Base-by-base conservation (phyloP, 2,113 vertebrate species). In the Aphyosemion australe region DNA sequence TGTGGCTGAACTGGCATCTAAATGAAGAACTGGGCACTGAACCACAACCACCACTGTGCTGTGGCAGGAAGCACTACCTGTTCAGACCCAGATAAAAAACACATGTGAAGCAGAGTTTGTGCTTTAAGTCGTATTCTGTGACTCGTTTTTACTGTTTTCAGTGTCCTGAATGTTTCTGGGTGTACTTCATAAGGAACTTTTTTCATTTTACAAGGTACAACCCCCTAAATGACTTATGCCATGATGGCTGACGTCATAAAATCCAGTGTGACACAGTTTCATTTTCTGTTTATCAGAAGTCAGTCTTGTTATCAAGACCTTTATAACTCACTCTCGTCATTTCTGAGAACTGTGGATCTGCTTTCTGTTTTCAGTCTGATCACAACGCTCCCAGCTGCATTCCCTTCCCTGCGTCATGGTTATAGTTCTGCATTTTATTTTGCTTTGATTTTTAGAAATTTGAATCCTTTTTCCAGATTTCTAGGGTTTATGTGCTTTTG, bases 61-160 rank as follows among this genome's bases (percentile, higher is more conserved):
- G 34, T 62, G 9, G 34, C 34, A 37, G 34, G 34, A 37, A 37
- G 34, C 26, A 26, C 26, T 37, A 21, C 45, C 60, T 20, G 47
- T 19, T 72, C 52, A 18, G 55, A 26, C 26, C 26, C 26, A 2
- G 26, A 26, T 26, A 26, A 26, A 54, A 59, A 8, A 18, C 18
- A 54, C 39, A 82, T 56, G 41, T 61, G n/a, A n/a, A n/a, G 6
- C 45, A 43, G 12, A 37, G 53, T 26, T 12, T n/a, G 18, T 0
- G 6, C 15, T 31, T 13, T n/a, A n/a, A n/a, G n/a, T n/a, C n/a
- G n/a, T n/a, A n/a, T n/a, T n/a, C n/a, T 12, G 34, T 11, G 21
- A 47, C 6, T 0, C 2, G 21, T n/a, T 47, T 50, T 56, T 42
- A 10, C 21, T 41, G 14, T 8, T 26, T 26, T 55, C 8, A 0